Base-by-base conservation (phyloP, 2,113 vertebrate genomes). In the Gallinago paraguaiae region DNA sequence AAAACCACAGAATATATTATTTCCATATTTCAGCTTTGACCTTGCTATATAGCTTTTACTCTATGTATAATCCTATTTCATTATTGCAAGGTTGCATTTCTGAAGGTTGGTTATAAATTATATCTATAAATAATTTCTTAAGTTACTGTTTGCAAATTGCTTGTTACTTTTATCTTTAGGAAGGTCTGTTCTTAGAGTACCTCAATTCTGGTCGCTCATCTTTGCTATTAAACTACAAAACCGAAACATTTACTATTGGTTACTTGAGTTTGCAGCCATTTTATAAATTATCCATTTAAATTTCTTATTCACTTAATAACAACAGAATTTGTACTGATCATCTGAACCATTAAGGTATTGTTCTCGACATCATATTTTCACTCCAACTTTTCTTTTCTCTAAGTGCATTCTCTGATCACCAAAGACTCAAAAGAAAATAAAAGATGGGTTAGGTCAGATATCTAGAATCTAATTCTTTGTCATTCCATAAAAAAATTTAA, bases 21-120 rank as follows among this genome's bases (percentile, higher is more conserved):
- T 96, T 88, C 80, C 69, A 39, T 88, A 96, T 94, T 93, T 92
- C 96, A 97, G 88, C 61, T 86, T 74, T 95, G 88, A 92, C 94
- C 91, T 93, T 95, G 91, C 50, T 18, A 9, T 71, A 86, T 88
- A 84, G 86, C 77, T 87, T 88, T 72, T 92, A 72, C 65, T 88
- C 90, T 64, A 81, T 68, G 88, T 92, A 93, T 94, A 95, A 95
- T 95, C 82, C 74, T 53, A 75, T 93, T 96, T 95, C 88, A 82
- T 86, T 95, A 89, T 48, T 87, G 93, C 86, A 92, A 93, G 94
- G 92, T 76, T 92, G 89, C 92, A 93, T 96, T 96, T 92, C 77
- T 95, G 93, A 95, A 96, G 91, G 88, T 79, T 87, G 69, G 95
- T 82, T 85, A 92, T 96, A 96, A 96, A 94, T 96, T 92, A 87